A percentile compares a stretch with the other conserved stretches of the same genome.
Conservation (phyloP, 2,888 invertebrate genomes). For the Buathra laborator region DNA sequence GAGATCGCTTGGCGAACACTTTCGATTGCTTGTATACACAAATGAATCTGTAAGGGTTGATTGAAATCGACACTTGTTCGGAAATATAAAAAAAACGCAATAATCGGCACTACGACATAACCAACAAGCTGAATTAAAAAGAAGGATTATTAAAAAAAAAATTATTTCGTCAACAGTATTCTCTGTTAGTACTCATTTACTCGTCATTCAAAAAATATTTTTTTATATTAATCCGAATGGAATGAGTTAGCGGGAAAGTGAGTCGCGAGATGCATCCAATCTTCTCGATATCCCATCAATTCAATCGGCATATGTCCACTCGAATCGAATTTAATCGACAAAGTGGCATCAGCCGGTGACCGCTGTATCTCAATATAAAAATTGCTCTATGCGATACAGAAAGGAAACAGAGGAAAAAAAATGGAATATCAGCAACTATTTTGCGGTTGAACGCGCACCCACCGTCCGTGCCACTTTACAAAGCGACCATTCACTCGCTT, state of each 20-base stretch:
- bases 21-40: background rate
- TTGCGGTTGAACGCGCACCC: slow-evolving; percentile 27
- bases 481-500: slow-evolving; percentile 23
- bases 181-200: too few relatives aligned
- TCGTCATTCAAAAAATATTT: too few relatives aligned
- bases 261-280: background rate
- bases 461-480: slow-evolving; percentile 19
- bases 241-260: too few relatives aligned
- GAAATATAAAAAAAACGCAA: background rate
- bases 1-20: slow-evolving; percentile 35
- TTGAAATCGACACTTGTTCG: background rate
- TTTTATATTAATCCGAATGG: too few relatives aligned
- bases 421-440: slow-evolving; percentile 25
- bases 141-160: too few relatives aligned
- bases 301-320: background rate
- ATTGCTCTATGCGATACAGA: background rate
- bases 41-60: background rate
- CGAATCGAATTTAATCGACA: slow-evolving; percentile 16
- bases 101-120: too few relatives aligned
- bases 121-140: too few relatives aligned
- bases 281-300: background rate
- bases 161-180: too few relatives aligned
- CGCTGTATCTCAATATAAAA: slow-evolving; percentile 28
- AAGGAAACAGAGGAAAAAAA: slow-evolving; percentile 16
- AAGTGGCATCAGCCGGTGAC: slow-evolving; percentile 7